Evolutionary conservation across 2,888 invertebrate species (phyloP), one percentile per base, ranked within the genome.

Genomic region (Ectemnius cavifrons): DNA sequence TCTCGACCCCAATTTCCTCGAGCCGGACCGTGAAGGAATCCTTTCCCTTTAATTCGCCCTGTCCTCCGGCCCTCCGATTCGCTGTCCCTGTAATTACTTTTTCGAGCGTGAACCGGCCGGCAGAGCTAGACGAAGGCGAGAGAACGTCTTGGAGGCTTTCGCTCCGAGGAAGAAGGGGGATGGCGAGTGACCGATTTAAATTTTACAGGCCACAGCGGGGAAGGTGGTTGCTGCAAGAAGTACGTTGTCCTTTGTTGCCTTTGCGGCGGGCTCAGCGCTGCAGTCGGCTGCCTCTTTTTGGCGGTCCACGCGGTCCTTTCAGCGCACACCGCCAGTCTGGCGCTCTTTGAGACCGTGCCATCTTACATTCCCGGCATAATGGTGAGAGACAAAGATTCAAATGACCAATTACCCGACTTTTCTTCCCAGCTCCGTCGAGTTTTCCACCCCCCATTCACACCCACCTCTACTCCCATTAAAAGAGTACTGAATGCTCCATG

Each of bases 361-460:
- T 97, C 97, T 5, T 98, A 97, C 88, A 96, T 98, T 84, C 97
- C 97, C 52, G 97, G 97, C 73, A 95, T 96, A 81, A 95, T 97
- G 95, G 97, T 97, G 91, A 94, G 93, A 90, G 62, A 63, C 72
- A 57, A 73, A 65, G 67, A 77, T 75, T 67, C 49, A 60, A 67
- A 65, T 65, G 16, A 65, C 63, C 64, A 52, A 70, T 78, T 62
- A 64, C 64, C 61, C 67, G 27, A 49, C 16, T 37, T 46, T 62
- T n/a, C 61, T 52, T 52, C 20, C 45, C 58, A 16, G 45, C 47
- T 2, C 16, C 27, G 47, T 46, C 8, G 28, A 28, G 18, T 16
- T 16, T 62, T 59, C 14, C 14, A 13, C 45, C 57, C n/a, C 23
- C 28, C 5, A 14, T 60, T 60, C 37, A 37, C 28, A 52, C 52